Evolutionary conservation across 2,797 vertebrate species (phyloP).

Genomic region (Xiphophorus birchmanni): DNA sequence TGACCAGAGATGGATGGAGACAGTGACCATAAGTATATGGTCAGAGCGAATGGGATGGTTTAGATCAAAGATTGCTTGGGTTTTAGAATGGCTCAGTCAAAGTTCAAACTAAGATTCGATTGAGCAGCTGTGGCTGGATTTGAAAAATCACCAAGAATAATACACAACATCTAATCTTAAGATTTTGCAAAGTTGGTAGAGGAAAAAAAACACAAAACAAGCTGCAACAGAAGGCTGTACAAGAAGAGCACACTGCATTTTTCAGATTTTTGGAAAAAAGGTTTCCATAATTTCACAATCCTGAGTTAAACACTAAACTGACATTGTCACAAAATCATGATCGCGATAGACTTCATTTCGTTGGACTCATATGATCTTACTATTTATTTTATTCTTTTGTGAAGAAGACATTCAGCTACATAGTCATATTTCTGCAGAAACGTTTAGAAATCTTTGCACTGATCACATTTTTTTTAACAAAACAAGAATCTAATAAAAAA

Average conservation of each 20-base stretch:
- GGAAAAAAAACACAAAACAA: background rate
- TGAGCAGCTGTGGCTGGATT: background rate
- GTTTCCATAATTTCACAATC: background rate
- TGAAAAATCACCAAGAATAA: background rate
- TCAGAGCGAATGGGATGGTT: background rate
- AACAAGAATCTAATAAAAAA: background rate
- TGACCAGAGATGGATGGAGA: background rate
- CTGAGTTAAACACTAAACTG: background rate
- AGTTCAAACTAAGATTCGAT: background rate
- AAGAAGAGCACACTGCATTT: background rate
- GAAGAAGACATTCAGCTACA: background rate
- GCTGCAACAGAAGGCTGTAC: background rate
- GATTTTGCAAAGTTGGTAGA: background rate
- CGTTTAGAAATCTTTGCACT: conserved; percentile 6
- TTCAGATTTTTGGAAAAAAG: background rate
- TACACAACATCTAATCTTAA: background rate
- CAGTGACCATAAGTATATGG: too few species aligned
- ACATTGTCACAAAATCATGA: conserved; percentile 4
- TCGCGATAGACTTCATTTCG: background rate
- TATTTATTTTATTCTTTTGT: background rate
- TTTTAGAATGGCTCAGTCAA: background rate
- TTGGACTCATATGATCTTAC: background rate
- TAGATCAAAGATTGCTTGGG: background rate
- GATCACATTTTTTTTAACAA: background rate
- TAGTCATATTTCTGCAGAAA: conserved; percentile 9